A percentile compares a stretch with the other conserved stretches of the same genome.
phyloP scores from a whole-genome alignment of 2,113 vertebrate species.

The Ochotona princeps region DNA sequence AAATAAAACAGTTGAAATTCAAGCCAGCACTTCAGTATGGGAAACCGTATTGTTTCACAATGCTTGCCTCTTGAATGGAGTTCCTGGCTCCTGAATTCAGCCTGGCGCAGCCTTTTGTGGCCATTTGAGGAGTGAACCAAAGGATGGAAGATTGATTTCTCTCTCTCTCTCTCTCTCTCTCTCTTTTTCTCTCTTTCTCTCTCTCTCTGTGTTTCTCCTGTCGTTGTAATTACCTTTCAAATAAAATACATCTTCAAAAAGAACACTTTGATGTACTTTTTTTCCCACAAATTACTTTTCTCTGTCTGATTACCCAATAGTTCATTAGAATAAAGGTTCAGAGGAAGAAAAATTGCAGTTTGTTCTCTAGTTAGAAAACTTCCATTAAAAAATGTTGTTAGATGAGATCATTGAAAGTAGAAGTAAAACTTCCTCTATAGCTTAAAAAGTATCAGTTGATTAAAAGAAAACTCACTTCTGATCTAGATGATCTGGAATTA shows the following conservation, averaged over 20 bases:
- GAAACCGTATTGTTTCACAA: too few species aligned
- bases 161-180: not conserved
- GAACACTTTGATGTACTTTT: not conserved
- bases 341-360: not conserved
- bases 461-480: conserved; percentile 26
- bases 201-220: not conserved
- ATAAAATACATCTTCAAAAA: too few species aligned
- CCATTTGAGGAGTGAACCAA: not conserved
- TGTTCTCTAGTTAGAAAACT: conserved; percentile 23
- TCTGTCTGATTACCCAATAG: not conserved
- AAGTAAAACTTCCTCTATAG: not conserved
- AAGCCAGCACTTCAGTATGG: too few species aligned
- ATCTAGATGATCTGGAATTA: not conserved
- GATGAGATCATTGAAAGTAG: conserved; percentile 3
- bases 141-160: not conserved
- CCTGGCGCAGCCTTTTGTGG: too few species aligned
- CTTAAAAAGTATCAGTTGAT: not conserved
- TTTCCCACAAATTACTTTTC: not conserved
- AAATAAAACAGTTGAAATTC: too few species aligned
- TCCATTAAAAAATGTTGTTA: not conserved
- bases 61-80: too few species aligned
- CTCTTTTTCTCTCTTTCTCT: not conserved
- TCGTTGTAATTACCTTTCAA: not conserved
- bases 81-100: too few species aligned
- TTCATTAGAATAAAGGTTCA: not conserved